Percentiles rank a stretch among this genome's conserved stretches.
Conservation (phyloP, 2,113 vertebrate species). For the Mellivora capensis region DNA sequence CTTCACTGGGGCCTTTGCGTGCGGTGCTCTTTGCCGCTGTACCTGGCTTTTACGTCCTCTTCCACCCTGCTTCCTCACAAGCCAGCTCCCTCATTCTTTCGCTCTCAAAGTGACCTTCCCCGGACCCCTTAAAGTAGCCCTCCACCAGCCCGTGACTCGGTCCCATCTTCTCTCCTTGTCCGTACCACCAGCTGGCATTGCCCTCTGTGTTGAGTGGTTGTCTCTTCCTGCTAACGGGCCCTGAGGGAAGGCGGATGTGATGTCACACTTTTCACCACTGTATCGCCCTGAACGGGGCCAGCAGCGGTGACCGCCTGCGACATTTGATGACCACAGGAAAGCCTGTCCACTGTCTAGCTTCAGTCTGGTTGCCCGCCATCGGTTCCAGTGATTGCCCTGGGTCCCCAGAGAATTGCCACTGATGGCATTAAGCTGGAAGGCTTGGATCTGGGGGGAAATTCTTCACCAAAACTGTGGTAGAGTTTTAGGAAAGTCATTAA, state of each 20-base stretch:
- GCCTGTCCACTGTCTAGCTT: background rate
- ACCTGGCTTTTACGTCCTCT: accelerated
- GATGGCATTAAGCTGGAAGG: background rate
- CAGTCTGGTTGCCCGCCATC: background rate
- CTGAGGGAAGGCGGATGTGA: background rate
- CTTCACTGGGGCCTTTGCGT: background rate
- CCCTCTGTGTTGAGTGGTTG: background rate
- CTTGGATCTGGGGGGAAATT: background rate
- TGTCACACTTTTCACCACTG: background rate
- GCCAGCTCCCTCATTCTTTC: background rate
- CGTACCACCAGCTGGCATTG: background rate
- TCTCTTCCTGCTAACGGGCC: background rate
- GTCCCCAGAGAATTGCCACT: background rate
- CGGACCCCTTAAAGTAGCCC: background rate
- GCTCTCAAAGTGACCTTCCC: background rate
- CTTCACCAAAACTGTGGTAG: background rate
- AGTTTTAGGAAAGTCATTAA: background rate
- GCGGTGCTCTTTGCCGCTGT: background rate
- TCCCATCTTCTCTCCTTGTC: background rate
- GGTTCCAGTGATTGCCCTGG: background rate
- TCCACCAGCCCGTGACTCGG: accelerated
- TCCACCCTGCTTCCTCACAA: no score
- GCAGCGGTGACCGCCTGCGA: background rate
- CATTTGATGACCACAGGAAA: background rate
- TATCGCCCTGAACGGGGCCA: background rate